Percentiles rank a stretch among this genome's conserved stretches.
These are phyloP conservation scores for Pachliopta kotzebuea DNA, from an alignment of 2,888 invertebrate species.

Conservation along the genomic window DNA sequence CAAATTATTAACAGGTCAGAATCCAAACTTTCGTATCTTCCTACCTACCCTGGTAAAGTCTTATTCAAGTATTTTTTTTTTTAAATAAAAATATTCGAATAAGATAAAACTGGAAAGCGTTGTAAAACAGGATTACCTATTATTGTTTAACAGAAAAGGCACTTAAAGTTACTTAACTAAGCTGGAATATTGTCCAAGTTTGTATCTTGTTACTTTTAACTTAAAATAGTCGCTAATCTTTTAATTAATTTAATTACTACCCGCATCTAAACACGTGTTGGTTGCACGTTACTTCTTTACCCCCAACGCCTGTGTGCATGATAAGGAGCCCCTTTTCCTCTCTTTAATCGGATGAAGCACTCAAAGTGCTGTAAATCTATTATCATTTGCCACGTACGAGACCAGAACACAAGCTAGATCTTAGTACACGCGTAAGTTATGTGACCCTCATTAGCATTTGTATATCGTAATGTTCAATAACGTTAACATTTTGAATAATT, in stretches of 20 bases:
- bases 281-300: constrained; percentile 24
- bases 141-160: background rate
- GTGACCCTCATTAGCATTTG: background rate
- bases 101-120: background rate
- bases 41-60: too few species aligned
- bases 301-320: constrained; percentile 19
- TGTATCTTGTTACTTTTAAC: background rate
- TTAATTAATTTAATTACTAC: constrained; percentile 1
- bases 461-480: background rate
- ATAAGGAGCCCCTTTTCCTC: constrained; percentile 31
- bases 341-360: constrained; percentile 55
- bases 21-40: too few species aligned
- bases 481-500: too few species aligned
- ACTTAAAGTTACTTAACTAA: too few species aligned
- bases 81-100: too few species aligned
- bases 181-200: too few species aligned
- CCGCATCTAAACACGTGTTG: constrained; percentile 19
- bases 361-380: constrained; percentile 46
- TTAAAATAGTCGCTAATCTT: background rate
- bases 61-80: too few species aligned
- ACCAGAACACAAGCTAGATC: constrained; percentile 16
- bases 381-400: constrained; percentile 32
- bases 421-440: constrained; percentile 1
- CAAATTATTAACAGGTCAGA: too few species aligned
- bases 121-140: background rate